Evolutionary conservation across 1,140 invertebrate species (phyloP).

Genomic region (Caerostris darwini): DNA sequence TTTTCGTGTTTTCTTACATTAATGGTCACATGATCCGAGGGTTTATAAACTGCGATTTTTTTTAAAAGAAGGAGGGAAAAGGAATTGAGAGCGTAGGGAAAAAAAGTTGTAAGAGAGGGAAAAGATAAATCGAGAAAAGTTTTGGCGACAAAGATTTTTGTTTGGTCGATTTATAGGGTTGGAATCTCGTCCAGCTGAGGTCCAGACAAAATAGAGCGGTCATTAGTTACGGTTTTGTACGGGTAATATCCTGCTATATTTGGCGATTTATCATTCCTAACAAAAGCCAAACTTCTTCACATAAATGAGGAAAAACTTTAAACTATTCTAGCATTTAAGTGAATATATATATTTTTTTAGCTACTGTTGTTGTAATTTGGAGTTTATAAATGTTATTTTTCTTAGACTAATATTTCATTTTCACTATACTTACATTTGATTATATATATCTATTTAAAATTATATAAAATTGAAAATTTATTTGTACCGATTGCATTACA

Average conservation of each 20-base stretch:
- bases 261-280: slow-evolving; percentile 17
- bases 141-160: slow-evolving; percentile 47
- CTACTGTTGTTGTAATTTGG: too few relatives aligned
- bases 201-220: slow-evolving; percentile 56
- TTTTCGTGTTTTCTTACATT: slow-evolving; percentile 48
- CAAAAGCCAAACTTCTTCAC: too few relatives aligned
- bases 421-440: too few relatives aligned
- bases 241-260: not conserved
- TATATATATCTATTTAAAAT: too few relatives aligned
- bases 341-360: too few relatives aligned
- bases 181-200: slow-evolving; percentile 57
- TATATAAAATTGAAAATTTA: too few relatives aligned
- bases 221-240: slow-evolving; percentile 58
- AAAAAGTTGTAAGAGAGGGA: slow-evolving; percentile 44
- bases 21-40: slow-evolving; percentile 64
- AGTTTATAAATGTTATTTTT: too few relatives aligned
- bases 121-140: slow-evolving; percentile 65
- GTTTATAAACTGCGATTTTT: slow-evolving; percentile 68
- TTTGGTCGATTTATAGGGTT: slow-evolving; percentile 70
- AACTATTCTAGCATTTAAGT: too few relatives aligned
- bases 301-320: too few relatives aligned
- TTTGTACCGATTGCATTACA: too few relatives aligned
- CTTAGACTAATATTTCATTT: too few relatives aligned
- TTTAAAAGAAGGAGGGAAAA: slow-evolving; percentile 30
- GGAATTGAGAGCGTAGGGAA: not conserved